Percentiles rank a stretch among this genome's conserved stretches.
Conservation (phyloP, 2,888 invertebrate genomes). For the Dynastes maya region DNA sequence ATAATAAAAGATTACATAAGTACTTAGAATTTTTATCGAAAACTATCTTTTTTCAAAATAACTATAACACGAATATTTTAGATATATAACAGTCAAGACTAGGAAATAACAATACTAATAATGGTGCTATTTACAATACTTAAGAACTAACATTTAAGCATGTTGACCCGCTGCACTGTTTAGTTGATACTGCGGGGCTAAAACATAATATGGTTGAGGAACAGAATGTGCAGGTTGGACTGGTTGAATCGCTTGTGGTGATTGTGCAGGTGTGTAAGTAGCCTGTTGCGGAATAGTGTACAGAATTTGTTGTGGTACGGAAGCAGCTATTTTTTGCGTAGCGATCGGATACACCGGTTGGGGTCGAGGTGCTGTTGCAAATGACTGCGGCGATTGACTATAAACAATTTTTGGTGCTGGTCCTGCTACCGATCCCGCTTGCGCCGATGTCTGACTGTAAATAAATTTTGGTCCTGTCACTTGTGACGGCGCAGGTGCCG, state of each 20-base stretch:
- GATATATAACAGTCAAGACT: constrained; percentile 46
- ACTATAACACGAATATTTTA: constrained; percentile 41
- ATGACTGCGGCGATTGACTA: constrained; percentile 54
- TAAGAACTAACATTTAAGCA: neutral
- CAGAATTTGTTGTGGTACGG: constrained; percentile 49
- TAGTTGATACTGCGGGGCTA: constrained; percentile 57
- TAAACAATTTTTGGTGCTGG: constrained; percentile 54
- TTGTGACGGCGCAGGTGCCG: constrained; percentile 39
- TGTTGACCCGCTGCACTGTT: constrained; percentile 19
- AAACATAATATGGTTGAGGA: constrained; percentile 57
- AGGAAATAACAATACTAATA: constrained; percentile 46
- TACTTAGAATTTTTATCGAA: constrained; percentile 27
- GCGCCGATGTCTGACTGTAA: constrained; percentile 55
- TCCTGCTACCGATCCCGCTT: constrained; percentile 23
- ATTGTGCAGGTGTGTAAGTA: constrained; percentile 47
- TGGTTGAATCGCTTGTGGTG: constrained; percentile 49
- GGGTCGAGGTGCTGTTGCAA: constrained; percentile 33
- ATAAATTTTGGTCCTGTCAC: constrained; percentile 53
- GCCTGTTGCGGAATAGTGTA: constrained; percentile 50
- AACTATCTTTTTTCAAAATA: constrained; percentile 46
- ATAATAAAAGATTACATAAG: no score
- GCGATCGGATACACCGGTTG: constrained; percentile 52
- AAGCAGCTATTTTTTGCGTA: constrained; percentile 46
- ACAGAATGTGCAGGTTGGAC: constrained; percentile 51
- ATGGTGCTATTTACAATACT: constrained; percentile 34